A percentile compares a stretch with the other conserved stretches of the same genome.
Evolutionary conservation across 2,888 invertebrate species (phyloP).

Genomic region (Apotomis capreana): DNA sequence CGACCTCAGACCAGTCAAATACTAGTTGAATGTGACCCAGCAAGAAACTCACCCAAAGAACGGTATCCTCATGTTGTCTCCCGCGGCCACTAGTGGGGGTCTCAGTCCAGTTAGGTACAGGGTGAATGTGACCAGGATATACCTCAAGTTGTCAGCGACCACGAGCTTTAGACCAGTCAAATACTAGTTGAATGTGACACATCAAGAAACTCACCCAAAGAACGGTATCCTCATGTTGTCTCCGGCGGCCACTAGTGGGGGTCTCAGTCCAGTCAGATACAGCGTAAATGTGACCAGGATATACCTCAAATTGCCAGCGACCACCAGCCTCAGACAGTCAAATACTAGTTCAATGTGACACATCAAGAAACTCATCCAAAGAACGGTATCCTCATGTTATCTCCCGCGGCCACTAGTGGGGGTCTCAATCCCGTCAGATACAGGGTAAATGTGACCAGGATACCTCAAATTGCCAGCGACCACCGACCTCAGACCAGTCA

Average conservation of each 20-base stretch:
- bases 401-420: slow-evolving; percentile 94
- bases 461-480: too few relatives aligned
- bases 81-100: slow-evolving; percentile 91
- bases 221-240: slow-evolving; percentile 97
- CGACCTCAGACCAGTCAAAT: too few relatives aligned
- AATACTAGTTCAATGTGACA: too few relatives aligned
- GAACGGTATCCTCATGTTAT: slow-evolving; percentile 96
- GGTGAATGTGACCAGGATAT: too few relatives aligned
- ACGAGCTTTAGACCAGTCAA: too few relatives aligned
- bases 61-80: slow-evolving; percentile 97
- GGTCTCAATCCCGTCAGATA: slow-evolving; percentile 90
- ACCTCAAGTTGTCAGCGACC: too few relatives aligned
- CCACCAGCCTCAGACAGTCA: too few relatives aligned
- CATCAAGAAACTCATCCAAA: slow-evolving; percentile 23
- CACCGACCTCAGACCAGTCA: too few relatives aligned
- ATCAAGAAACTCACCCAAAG: slow-evolving; percentile 24
- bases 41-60: slow-evolving; percentile 69
- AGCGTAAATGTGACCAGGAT: slow-evolving; percentile 96
- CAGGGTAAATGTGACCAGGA: slow-evolving; percentile 95
- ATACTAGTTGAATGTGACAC: too few relatives aligned
- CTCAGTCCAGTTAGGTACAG: slow-evolving; percentile 55
- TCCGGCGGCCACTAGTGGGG: slow-evolving; percentile 93
- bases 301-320: slow-evolving; percentile 60
- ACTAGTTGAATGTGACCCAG: too few relatives aligned
- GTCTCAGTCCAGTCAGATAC: slow-evolving; percentile 55